A percentile compares a stretch with the other conserved stretches of the same genome.
Evolutionary conservation across 2,888 invertebrate genomes (phyloP).

Genomic region (Rotaria magnacalcarata): DNA sequence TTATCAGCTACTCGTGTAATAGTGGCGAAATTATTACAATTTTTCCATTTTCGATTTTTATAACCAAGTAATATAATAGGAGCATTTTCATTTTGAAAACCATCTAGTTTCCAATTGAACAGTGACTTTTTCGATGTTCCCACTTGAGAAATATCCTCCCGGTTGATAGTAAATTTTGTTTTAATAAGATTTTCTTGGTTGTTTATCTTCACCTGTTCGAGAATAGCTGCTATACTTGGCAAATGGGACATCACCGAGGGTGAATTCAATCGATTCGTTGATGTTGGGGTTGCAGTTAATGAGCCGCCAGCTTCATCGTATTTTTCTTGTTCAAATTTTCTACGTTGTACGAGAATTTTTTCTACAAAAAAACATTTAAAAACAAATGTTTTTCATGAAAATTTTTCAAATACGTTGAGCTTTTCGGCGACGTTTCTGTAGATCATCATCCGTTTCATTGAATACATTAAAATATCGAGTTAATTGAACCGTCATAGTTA

Average conservation of each 20-base stretch:
- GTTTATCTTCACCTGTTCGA: neutral
- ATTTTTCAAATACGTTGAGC: neutral
- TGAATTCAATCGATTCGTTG: neutral
- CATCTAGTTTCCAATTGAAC: neutral
- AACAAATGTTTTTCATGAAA: too few species aligned
- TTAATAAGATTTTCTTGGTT: neutral
- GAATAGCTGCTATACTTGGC: neutral
- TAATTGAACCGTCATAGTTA: neutral
- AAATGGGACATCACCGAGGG: neutral
- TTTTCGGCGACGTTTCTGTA: constrained; percentile 4
- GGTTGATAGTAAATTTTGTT: neutral
- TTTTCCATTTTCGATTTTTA: constrained; percentile 34
- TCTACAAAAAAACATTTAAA: neutral
- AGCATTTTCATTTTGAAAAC: neutral
- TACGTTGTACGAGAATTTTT: neutral
- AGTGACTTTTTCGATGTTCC: neutral
- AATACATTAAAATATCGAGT: neutral
- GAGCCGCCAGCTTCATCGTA: neutral
- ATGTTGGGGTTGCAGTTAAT: neutral
- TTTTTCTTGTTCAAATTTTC: constrained; percentile 31
- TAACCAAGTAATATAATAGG: constrained; percentile 4
- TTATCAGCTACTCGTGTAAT: neutral
- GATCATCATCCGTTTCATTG: neutral
- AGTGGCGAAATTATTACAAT: neutral
- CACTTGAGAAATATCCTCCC: neutral